Percentiles rank a stretch among this genome's conserved stretches.
These are phyloP conservation scores for Anableps anableps DNA, from an alignment of 2,797 vertebrate genomes.

Conservation along the genomic window DNA sequence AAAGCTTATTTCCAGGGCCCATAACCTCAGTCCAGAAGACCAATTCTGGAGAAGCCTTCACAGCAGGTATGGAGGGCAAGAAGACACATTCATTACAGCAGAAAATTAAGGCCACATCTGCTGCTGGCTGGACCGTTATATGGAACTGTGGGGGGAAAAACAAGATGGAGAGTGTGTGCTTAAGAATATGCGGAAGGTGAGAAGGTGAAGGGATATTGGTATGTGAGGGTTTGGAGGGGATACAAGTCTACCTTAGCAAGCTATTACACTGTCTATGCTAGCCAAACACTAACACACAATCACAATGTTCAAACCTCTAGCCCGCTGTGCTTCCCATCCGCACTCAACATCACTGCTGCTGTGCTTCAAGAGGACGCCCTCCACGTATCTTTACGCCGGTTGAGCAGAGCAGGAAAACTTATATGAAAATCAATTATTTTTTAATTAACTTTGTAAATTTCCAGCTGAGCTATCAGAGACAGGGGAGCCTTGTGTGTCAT, in stretches of 20 bases:
- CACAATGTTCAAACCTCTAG: slow-evolving; percentile 31
- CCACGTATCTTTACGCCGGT: slow-evolving; percentile 35
- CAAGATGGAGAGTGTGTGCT: slow-evolving; percentile 8
- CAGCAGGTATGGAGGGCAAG: slow-evolving; percentile 50
- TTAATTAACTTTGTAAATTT: slow-evolving; percentile 97
- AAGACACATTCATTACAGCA: slow-evolving; percentile 69
- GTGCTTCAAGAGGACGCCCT: slow-evolving; percentile 23
- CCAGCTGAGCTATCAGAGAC: slow-evolving; percentile 94
- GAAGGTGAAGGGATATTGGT: slow-evolving; percentile 47
- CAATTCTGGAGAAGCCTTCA: slow-evolving; percentile 64
- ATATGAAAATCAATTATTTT: slow-evolving; percentile 80
- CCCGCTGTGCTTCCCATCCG: slow-evolving; percentile 36
- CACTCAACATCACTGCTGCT: not conserved
- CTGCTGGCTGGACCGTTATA: slow-evolving; percentile 31
- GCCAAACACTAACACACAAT: slow-evolving; percentile 16
- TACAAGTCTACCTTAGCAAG: slow-evolving; percentile 26
- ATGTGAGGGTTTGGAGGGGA: not conserved
- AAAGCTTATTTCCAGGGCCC: slow-evolving; percentile 53
- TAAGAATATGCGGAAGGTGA: slow-evolving; percentile 37
- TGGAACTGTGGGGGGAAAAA: slow-evolving; percentile 22
- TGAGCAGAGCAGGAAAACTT: slow-evolving; percentile 35
- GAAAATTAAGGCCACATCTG: slow-evolving; percentile 73
- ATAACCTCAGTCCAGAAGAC: slow-evolving; percentile 55
- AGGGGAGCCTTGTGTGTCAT: slow-evolving; percentile 74
- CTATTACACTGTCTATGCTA: slow-evolving; percentile 48